Evolutionary conservation across 2,113 vertebrate species (phyloP).

Genomic region (Hydropotes inermis): DNA sequence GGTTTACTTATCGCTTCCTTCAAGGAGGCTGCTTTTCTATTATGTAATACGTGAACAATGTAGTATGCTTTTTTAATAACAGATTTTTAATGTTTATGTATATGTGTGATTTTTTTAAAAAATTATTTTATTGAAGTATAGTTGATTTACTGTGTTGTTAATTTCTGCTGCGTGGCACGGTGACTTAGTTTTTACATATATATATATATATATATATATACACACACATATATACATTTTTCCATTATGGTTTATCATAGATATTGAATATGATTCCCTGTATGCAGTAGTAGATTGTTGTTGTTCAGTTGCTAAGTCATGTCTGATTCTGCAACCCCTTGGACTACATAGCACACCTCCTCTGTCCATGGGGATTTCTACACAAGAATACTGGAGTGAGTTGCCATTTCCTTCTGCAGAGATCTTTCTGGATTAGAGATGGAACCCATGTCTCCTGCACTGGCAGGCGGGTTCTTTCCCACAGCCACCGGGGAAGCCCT

Average conservation of each 20-base stretch:
- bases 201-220: no score
- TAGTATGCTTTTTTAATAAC: background rate
- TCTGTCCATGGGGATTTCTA: background rate
- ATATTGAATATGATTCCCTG: background rate
- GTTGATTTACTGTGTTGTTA: background rate
- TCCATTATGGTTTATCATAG: background rate
- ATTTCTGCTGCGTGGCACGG: background rate
- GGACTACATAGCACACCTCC: background rate
- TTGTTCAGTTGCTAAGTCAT: background rate
- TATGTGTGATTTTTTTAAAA: background rate
- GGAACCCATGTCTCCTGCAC: background rate
- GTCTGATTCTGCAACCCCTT: background rate
- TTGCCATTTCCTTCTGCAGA: background rate
- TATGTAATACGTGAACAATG: background rate
- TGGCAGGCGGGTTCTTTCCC: rapidly evolving
- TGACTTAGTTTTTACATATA: background rate
- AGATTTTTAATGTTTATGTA: background rate
- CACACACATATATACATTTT: background rate
- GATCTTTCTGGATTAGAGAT: background rate
- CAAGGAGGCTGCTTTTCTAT: background rate
- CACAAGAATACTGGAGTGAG: background rate
- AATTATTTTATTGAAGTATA: background rate
- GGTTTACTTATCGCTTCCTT: background rate
- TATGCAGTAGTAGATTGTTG: background rate
- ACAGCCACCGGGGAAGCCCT: background rate